These are phyloP conservation scores for Luehdorfia chinensis DNA, from an alignment of 1,140 invertebrate genomes.

Conservation along the genomic window DNA sequence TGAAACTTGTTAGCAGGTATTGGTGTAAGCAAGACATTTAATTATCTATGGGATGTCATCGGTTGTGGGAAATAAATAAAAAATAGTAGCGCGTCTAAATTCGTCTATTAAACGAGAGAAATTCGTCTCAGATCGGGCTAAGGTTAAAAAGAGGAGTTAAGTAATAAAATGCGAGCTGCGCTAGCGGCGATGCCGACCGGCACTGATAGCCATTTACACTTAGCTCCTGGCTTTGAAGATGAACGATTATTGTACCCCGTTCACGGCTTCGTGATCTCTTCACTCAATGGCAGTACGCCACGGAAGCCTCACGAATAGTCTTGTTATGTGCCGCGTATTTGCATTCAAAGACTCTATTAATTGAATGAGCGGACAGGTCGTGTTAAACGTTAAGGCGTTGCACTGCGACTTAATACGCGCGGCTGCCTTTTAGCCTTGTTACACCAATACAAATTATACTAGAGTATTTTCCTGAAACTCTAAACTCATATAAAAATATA, in stretches of 20 bases:
- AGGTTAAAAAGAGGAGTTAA: constrained; percentile 15
- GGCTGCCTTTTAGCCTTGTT: constrained; percentile 1
- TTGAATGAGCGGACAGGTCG: constrained; percentile 20
- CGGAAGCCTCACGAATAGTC: constrained; percentile 29
- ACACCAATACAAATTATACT: constrained; percentile 4
- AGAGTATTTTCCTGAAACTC: constrained; percentile 10
- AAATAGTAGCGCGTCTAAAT: constrained; percentile 12
- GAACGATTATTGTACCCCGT: constrained; percentile 49
- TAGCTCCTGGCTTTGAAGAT: constrained; percentile 38
- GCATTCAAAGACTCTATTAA: constrained; percentile 46
- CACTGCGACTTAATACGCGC: neutral
- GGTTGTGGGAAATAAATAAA: constrained; percentile 15
- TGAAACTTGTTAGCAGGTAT: neutral
- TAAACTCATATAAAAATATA: too few relatives aligned
- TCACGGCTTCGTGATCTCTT: constrained; percentile 40
- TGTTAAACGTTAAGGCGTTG: constrained; percentile 2
- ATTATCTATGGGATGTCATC: constrained; percentile 17
- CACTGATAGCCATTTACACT: constrained; percentile 40
- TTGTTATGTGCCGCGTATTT: constrained; percentile 31
- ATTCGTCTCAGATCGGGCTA: constrained; percentile 6
- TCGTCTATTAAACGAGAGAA: constrained; percentile 8
- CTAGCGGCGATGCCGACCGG: constrained; percentile 27
- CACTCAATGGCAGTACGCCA: constrained; percentile 27
- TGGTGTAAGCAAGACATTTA: constrained; percentile 15
- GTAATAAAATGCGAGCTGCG: constrained; percentile 32